These are phyloP conservation scores for Amblyornis subalaris DNA, from an alignment of 2,113 vertebrate genomes.

Conservation along the genomic window DNA sequence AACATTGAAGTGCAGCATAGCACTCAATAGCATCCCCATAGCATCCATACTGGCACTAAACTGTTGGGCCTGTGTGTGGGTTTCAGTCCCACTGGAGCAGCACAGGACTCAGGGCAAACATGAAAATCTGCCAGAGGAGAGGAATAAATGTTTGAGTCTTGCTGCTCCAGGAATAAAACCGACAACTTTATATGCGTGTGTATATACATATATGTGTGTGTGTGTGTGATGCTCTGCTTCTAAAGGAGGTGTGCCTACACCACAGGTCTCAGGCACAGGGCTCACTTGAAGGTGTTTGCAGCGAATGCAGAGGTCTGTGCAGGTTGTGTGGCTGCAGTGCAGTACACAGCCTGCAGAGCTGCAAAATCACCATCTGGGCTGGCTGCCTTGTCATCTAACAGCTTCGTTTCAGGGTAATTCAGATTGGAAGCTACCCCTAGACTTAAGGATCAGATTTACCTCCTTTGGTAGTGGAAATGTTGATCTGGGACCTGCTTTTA, in stretches of 20 bases:
- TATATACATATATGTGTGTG: background rate
- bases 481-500: background rate
- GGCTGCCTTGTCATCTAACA: background rate
- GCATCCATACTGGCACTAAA: background rate
- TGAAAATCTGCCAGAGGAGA: background rate
- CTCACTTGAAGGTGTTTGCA: background rate
- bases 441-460: background rate
- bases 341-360: background rate
- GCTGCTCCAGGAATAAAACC: background rate
- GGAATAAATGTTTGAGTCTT: background rate
- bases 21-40: too few species aligned
- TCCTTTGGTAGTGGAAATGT: background rate
- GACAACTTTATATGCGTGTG: background rate
- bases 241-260: background rate
- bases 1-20: background rate
- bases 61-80: accelerated
- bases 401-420: background rate
- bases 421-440: background rate
- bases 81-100: background rate
- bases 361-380: background rate
- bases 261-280: background rate
- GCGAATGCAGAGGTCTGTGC: background rate
- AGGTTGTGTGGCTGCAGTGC: background rate
- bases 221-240: background rate
- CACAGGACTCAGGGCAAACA: accelerated